Conservation (phyloP, 2,888 invertebrate species). For the Melanotus villosus region DNA sequence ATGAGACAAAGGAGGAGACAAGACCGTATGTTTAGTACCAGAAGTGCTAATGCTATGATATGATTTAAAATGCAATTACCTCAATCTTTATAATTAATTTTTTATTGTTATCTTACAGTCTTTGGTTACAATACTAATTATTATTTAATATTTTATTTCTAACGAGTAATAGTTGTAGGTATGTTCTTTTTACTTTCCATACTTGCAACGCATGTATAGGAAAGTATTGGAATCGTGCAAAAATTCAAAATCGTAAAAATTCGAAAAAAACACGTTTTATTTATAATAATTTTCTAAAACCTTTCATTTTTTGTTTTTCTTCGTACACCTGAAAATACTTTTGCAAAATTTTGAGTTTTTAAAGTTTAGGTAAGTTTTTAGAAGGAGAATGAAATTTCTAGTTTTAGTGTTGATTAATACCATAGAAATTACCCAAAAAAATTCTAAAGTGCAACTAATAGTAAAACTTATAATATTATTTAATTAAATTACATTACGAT, state of each 20-base stretch:
- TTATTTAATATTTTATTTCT: constrained; percentile 27
- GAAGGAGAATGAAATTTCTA: too few species aligned
- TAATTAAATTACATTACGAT: too few species aligned
- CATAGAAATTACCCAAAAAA: too few species aligned
- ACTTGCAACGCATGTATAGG: too few species aligned
- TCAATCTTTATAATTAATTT: constrained; percentile 10
- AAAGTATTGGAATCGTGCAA: too few species aligned
- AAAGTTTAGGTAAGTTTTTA: too few species aligned
- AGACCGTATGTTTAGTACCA: constrained; percentile 15
- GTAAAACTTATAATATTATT: too few species aligned
- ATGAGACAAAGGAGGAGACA: constrained; percentile 70
- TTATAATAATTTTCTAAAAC: too few species aligned
- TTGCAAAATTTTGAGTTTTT: background rate
- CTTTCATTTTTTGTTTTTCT: constrained; percentile 23
- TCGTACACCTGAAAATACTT: constrained; percentile 33
- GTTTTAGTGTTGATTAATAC: too few species aligned
- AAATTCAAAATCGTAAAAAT: too few species aligned
- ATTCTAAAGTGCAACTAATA: too few species aligned
- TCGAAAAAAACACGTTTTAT: too few species aligned
- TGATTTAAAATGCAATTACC: constrained; percentile 10
- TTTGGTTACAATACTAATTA: constrained; percentile 33
- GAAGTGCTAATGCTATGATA: background rate
- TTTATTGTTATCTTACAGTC: constrained; percentile 35
- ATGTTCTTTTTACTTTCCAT: constrained; percentile 10
- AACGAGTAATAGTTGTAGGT: constrained; percentile 13